Evolutionary conservation across 2,888 invertebrate genomes (phyloP).

Genomic region (Melolontha melolontha): DNA sequence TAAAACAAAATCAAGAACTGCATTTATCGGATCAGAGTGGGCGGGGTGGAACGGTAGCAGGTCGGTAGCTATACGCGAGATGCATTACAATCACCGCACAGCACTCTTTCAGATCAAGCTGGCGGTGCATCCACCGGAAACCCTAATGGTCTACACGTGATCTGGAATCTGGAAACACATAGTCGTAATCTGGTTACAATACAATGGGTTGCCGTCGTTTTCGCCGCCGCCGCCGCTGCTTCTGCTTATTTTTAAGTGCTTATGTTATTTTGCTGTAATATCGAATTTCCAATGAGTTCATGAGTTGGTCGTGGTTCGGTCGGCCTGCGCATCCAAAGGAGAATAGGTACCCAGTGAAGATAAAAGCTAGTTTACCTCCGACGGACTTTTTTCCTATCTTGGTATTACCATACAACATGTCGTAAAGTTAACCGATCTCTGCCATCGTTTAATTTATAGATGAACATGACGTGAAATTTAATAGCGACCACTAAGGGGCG

Average conservation of each 20-base stretch:
- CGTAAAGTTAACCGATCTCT: slow-evolving; percentile 38
- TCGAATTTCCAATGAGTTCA: slow-evolving; percentile 48
- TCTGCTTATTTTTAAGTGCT: slow-evolving; percentile 54
- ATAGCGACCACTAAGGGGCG: slow-evolving; percentile 20
- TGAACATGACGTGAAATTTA: slow-evolving; percentile 41
- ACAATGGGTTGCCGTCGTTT: slow-evolving; percentile 56
- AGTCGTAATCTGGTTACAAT: slow-evolving; percentile 61
- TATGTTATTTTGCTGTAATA: slow-evolving; percentile 52
- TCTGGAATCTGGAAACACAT: slow-evolving; percentile 62
- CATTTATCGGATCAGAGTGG: slow-evolving; percentile 64
- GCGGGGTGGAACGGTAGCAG: slow-evolving; percentile 59
- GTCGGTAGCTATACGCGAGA: slow-evolving; percentile 59
- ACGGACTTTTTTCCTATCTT: slow-evolving; percentile 27
- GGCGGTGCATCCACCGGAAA: slow-evolving; percentile 60
- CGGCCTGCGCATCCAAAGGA: slow-evolving; percentile 12
- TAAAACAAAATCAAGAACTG: slow-evolving; percentile 62
- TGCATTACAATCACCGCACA: slow-evolving; percentile 59
- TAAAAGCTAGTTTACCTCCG: slow-evolving; percentile 32
- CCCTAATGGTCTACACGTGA: slow-evolving; percentile 66
- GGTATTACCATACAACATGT: slow-evolving; percentile 43
- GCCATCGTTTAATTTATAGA: slow-evolving; percentile 38
- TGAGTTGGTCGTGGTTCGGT: slow-evolving; percentile 41
- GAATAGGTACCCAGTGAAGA: slow-evolving; percentile 34
- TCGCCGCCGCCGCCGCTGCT: slow-evolving; percentile 29
- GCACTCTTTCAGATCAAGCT: slow-evolving; percentile 48